Percentiles rank a stretch among this genome's conserved stretches.
phyloP scores from a whole-genome alignment of 2,888 invertebrate species.

The Conomelus anceps region DNA sequence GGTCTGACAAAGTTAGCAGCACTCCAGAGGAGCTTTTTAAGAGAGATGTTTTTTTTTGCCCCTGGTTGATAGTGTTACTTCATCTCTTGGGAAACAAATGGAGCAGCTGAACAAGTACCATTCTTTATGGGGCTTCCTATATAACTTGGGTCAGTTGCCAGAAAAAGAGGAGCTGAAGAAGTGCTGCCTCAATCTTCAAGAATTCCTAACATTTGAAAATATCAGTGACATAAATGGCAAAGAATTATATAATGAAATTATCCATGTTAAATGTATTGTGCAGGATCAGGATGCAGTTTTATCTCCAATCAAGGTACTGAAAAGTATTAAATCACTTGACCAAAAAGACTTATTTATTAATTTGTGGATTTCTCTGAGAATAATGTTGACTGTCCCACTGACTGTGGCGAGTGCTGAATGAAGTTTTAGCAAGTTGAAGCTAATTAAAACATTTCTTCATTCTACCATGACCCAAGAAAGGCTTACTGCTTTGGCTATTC shows the following conservation, averaged over 20 bases:
- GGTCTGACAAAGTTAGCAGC: background rate
- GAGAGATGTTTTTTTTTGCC: background rate
- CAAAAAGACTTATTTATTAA: slow-evolving; percentile 13
- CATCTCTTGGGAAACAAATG: background rate
- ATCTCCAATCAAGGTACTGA: slow-evolving; percentile 3
- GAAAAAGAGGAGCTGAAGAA: background rate
- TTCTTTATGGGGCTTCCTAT: background rate
- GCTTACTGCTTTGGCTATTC: background rate
- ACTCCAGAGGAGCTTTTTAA: background rate
- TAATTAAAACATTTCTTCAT: background rate
- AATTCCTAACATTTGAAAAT: background rate
- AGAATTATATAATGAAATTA: background rate
- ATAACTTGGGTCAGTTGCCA: background rate
- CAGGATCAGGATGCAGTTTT: too few relatives aligned
- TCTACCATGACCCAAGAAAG: background rate
- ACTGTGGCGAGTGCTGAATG: background rate
- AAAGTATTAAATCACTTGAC: background rate
- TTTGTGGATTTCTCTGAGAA: slow-evolving; percentile 15
- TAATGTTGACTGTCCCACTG: slow-evolving; percentile 5
- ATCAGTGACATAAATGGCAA: background rate
- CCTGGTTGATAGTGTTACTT: background rate
- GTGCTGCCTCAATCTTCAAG: background rate
- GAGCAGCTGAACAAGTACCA: background rate
- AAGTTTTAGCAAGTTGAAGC: slow-evolving; percentile 16
- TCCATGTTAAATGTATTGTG: background rate